Base-by-base conservation (phyloP, 2,113 vertebrate genomes). In the Coryphaenoides rupestris region DNA sequence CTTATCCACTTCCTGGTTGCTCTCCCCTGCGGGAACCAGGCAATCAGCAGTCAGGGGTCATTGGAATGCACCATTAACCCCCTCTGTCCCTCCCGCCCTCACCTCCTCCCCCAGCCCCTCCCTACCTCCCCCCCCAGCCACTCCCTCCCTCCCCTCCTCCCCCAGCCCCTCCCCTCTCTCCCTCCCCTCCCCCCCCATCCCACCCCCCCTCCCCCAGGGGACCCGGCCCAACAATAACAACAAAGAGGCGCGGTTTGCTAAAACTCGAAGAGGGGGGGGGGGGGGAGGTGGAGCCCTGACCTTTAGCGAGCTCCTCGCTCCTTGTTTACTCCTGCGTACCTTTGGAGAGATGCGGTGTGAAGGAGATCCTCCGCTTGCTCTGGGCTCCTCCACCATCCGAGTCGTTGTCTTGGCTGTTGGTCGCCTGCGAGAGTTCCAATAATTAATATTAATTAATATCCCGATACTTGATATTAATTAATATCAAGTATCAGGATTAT, bases 291-390 rank as follows among this genome's bases (percentile, higher is more conserved):
- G n/a, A n/a, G n/a, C n/a, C n/a, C n/a, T n/a, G n/a, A n/a, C n/a
- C n/a, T n/a, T n/a, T n/a, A n/a, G n/a, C n/a, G n/a, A n/a, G n/a
- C n/a, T n/a, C n/a, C n/a, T n/a, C n/a, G 19, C 47, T 66, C 19
- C 13, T 26, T 6, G 24, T 26, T 26, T 26, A 6, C 6, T 26
- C 24, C 24, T 3, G 13, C 33, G 6, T 90, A 96, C 97, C 93
- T 94, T 91, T 90, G 12, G 92, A 86, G 54, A 85, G 78, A 89
- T 94, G 93, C 69, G 90, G 91, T 75, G 95, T 96, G 81, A 96
- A 95, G 60, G 96, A 99, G 70, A 95, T 90, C 88, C 93, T 95
- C 80, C 95, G 91, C 85, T 93, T 91, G 76, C 82, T 88, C 77
- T 92, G 95, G 78, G 77, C 83, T 65, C 89, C 93, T 57, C 96